Percentiles rank a stretch among this genome's conserved stretches.
phyloP scores from a whole-genome alignment of 2,888 invertebrate species.

The Taenaris catops region DNA sequence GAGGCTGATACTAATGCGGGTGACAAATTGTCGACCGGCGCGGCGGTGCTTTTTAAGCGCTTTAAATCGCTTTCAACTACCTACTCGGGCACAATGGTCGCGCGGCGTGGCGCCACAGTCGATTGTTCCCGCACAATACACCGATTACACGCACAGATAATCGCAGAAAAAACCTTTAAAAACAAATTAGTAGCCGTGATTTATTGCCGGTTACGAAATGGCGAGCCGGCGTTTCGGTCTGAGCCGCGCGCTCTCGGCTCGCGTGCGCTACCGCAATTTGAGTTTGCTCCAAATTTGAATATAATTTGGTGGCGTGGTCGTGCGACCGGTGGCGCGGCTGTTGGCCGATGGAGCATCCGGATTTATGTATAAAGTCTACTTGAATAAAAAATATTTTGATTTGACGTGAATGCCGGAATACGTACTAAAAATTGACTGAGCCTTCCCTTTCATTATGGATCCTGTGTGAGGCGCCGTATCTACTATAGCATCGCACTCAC shows the following conservation, averaged over 20 bases:
- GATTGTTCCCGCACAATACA: constrained; percentile 63
- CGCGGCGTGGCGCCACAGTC: constrained; percentile 37
- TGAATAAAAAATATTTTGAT: too few relatives aligned
- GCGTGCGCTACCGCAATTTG: constrained; percentile 75
- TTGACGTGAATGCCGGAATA: too few relatives aligned
- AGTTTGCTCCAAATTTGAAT: constrained; percentile 76
- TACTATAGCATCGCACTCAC: too few relatives aligned
- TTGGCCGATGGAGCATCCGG: constrained; percentile 13
- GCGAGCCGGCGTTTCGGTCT: constrained; percentile 9
- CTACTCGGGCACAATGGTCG: constrained; percentile 40
- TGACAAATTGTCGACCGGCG: constrained; percentile 64
- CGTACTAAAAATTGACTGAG: too few relatives aligned
- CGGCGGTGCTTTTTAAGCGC: constrained; percentile 48
- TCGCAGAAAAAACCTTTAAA: constrained; percentile 73
- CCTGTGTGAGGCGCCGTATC: too few relatives aligned
- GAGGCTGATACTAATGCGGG: constrained; percentile 33
- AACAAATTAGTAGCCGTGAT: constrained; percentile 78
- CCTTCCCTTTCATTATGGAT: too few relatives aligned
- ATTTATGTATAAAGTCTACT: constrained; percentile 2
- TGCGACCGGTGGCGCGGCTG: constrained; percentile 25
- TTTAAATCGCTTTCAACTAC: constrained; percentile 26
- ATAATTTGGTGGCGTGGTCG: constrained; percentile 53
- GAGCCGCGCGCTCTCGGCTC: constrained; percentile 53
- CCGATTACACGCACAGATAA: constrained; percentile 67
- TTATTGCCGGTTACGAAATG: constrained; percentile 68